phyloP scores from a whole-genome alignment of 1,140 invertebrate genomes.

The Ctenoplectra terminalis region DNA sequence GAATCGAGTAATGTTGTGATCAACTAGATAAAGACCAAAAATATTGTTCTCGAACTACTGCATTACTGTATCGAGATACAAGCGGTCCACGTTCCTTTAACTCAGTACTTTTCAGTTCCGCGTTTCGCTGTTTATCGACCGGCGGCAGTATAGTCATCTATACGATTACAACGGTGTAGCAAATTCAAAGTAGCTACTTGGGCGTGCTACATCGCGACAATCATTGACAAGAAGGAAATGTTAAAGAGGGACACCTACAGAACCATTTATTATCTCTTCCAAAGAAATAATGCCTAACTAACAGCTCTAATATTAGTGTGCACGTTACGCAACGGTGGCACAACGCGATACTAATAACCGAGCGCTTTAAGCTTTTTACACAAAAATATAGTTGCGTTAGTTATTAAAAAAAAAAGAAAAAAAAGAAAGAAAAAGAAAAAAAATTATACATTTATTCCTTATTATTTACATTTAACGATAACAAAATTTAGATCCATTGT shows the following conservation, averaged over 20 bases:
- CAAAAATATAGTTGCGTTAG: background rate
- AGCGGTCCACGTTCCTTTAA: slow-evolving; percentile 60
- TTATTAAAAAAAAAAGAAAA: background rate
- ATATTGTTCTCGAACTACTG: slow-evolving; percentile 52
- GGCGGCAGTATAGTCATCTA: slow-evolving; percentile 45
- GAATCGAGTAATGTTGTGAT: slow-evolving; percentile 40
- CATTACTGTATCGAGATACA: slow-evolving; percentile 59
- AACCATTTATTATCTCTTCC: background rate
- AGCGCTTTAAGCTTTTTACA: background rate
- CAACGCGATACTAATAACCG: background rate
- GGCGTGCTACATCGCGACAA: slow-evolving; percentile 6
- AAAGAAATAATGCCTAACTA: background rate
- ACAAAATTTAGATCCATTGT: background rate
- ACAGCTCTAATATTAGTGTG: background rate
- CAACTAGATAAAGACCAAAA: slow-evolving; percentile 30
- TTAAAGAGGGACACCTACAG: background rate
- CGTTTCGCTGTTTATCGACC: slow-evolving; percentile 65
- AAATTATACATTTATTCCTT: background rate
- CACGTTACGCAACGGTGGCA: background rate
- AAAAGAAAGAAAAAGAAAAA: too few relatives aligned
- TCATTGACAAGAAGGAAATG: background rate
- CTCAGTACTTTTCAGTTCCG: slow-evolving; percentile 54
- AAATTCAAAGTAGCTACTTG: slow-evolving; percentile 39
- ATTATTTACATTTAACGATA: background rate
- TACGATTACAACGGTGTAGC: slow-evolving; percentile 22